Conservation (phyloP, 2,888 invertebrate species). For the Apamea crenata region DNA sequence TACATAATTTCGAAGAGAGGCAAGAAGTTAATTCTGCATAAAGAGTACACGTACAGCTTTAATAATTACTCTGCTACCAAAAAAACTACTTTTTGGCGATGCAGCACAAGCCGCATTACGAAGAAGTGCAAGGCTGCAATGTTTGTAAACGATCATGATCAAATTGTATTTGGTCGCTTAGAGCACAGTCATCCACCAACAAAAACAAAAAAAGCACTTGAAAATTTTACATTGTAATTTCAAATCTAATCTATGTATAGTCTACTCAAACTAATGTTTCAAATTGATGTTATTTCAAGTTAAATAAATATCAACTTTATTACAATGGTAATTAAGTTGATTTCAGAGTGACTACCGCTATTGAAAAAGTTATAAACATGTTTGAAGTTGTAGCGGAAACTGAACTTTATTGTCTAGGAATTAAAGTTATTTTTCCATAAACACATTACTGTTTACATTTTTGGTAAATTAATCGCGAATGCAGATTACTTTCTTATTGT, state of each 20-base stretch:
- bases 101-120: slow-evolving; percentile 2
- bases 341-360: too few species aligned
- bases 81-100: slow-evolving; percentile 22
- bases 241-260: background rate
- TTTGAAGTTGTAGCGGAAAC: too few species aligned
- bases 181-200: slow-evolving; percentile 16
- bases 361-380: too few species aligned
- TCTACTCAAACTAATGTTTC: too few species aligned
- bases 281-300: too few species aligned
- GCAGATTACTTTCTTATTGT: background rate
- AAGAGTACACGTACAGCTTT: slow-evolving; percentile 36
- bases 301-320: too few species aligned
- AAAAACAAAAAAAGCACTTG: background rate
- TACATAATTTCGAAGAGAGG: slow-evolving; percentile 25
- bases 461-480: too few species aligned
- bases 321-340: too few species aligned
- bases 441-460: too few species aligned
- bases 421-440: too few species aligned
- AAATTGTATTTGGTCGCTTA: slow-evolving; percentile 19
- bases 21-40: slow-evolving; percentile 30
- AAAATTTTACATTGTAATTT: background rate
- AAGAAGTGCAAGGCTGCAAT: slow-evolving; percentile 28
- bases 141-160: slow-evolving; percentile 14
- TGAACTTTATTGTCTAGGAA: too few species aligned
- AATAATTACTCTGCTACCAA: slow-evolving; percentile 29